Evolutionary conservation across 2,113 vertebrate species (phyloP).

Genomic region (Dipodomys merriami): DNA sequence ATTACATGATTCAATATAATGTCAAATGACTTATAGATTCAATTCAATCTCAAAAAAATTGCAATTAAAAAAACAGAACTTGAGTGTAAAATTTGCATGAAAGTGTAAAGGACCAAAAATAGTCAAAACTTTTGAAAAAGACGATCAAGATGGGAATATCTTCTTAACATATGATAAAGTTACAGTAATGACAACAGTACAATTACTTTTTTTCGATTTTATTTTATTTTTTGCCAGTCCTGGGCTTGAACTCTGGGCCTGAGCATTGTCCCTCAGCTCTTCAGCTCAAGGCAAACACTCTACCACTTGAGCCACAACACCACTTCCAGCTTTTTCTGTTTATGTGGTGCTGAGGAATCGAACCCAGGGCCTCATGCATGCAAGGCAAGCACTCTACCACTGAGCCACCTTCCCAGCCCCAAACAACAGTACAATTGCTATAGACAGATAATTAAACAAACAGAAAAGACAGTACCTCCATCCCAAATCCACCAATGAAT

Average conservation of each 20-base stretch:
- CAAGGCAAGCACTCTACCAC: too few relatives aligned
- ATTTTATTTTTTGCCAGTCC: too few relatives aligned
- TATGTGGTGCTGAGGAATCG: too few relatives aligned
- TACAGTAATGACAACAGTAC: not conserved
- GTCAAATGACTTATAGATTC: not conserved
- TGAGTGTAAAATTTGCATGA: conserved; percentile 28
- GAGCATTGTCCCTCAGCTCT: too few relatives aligned
- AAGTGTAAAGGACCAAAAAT: conserved; percentile 33
- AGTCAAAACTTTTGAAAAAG: conserved; percentile 15
- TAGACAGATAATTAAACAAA: not conserved
- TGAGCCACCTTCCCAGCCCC: too few relatives aligned
- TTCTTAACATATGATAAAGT: not conserved
- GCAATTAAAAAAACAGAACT: not conserved
- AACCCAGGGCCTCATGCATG: too few relatives aligned
- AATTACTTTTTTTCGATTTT: too few relatives aligned
- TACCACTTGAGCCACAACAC: too few relatives aligned
- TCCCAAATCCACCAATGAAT: not conserved
- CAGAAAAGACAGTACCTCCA: not conserved
- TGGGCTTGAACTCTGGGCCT: too few relatives aligned
- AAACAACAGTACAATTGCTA: not conserved
- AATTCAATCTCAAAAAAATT: conserved; percentile 18
- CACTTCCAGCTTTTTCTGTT: too few relatives aligned
- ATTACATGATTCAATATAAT: not conserved
- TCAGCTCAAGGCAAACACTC: too few relatives aligned
- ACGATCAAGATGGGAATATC: not conserved